Conservation (phyloP, 2,797 vertebrate species). For the Microctenopoma steveboyesi region DNA sequence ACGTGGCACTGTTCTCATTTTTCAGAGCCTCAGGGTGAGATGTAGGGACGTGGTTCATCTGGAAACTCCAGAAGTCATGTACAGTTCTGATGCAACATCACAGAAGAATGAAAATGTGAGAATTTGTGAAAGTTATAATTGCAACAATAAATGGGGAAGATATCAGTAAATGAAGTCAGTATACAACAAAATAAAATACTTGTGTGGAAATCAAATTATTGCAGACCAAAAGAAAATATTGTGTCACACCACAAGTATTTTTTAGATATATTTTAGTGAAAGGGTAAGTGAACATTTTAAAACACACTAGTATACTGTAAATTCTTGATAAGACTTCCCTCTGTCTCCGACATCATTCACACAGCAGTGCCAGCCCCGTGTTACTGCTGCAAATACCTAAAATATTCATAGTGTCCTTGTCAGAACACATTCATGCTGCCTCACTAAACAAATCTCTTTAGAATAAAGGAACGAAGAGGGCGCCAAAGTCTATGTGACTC, state of each 20-base stretch:
- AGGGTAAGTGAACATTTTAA: neutral
- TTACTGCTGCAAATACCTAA: constrained; percentile 62
- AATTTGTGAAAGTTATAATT: neutral
- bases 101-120: neutral
- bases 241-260: neutral
- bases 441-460: constrained; percentile 63
- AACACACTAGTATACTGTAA: constrained; percentile 11
- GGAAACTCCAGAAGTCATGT: neutral
- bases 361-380: constrained; percentile 49
- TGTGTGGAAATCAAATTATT: neutral
- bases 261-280: neutral
- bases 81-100: neutral
- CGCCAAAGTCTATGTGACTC: constrained; percentile 47
- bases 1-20: constrained; percentile 28
- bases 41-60: neutral
- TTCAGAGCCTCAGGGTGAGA: constrained; percentile 7
- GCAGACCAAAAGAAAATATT: neutral
- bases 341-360: constrained; percentile 19
- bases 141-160: too few species aligned
- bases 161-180: neutral
- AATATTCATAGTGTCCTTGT: constrained; percentile 81
- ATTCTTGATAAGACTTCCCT: constrained; percentile 16
- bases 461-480: constrained; percentile 37
- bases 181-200: neutral
- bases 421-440: constrained; percentile 72